These are phyloP conservation scores for Sarcophaga subvicina DNA, from an alignment of 2,888 invertebrate species.

Conservation along the genomic window DNA sequence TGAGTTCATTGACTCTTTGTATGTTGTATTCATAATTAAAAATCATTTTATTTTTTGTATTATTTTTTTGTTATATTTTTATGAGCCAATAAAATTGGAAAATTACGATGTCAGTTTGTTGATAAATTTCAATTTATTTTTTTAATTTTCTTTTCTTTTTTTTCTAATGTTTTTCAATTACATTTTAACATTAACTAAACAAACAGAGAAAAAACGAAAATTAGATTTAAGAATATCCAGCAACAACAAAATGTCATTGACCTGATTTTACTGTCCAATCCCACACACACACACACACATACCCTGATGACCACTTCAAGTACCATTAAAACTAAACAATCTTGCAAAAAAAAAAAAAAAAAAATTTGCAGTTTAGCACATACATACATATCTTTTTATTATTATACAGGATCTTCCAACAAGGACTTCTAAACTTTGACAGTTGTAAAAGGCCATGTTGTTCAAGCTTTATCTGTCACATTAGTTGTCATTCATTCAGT, in stretches of 20 bases:
- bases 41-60: neutral
- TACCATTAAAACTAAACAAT: neutral
- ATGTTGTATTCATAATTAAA: neutral
- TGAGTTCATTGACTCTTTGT: neutral
- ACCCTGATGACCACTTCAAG: neutral
- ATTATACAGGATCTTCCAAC: too few species aligned
- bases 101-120: neutral
- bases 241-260: neutral
- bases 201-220: too few species aligned
- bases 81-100: slow-evolving; percentile 43
- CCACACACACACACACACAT: neutral
- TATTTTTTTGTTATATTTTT: slow-evolving; percentile 7
- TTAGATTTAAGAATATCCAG: neutral
- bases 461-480: too few species aligned
- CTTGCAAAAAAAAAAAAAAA: neutral
- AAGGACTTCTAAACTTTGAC: too few species aligned
- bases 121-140: neutral
- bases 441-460: too few species aligned
- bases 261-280: neutral
- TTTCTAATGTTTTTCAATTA: neutral
- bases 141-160: neutral
- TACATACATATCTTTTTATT: too few species aligned
- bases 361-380: neutral
- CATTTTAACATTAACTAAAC: neutral
- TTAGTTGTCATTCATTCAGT: too few species aligned